Evolutionary conservation across 2,888 invertebrate species (phyloP), one percentile per base, ranked within the genome.

Genomic region (Dolichomitus sp.): DNA sequence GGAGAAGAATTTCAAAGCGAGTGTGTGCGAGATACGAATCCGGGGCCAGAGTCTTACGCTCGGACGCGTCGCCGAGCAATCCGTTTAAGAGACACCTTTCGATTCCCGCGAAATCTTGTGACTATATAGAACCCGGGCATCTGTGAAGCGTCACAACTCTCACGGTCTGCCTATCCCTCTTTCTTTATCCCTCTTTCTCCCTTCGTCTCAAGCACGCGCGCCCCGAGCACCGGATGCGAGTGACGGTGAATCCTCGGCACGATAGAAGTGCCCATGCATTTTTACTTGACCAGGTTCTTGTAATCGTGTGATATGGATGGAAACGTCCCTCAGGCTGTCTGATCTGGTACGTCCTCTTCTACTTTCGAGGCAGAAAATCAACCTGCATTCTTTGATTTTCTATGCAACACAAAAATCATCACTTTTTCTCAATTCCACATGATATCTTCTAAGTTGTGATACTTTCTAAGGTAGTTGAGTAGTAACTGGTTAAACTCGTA

Each of bases 1-100:
- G 68, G 59, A 73, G 80, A 73, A 83, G 76, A 83, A 77, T 80
- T 80, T 83, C 59, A 50, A 65, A 77, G 68, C 42, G 19, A 57
- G 61, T 61, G 33, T 57, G 57, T 37, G 57, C 45, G 45, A 54
- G 57, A 52, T 59, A 65, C 63, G 69, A 40, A 17, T 17, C 17
- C 30, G 14, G 50, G 42, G 69, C 27, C 54, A 66, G 61, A 66
- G 61, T 42, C 72, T 82, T 82, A 86, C 82, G 84, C 82, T 81
- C 73, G 84, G 85, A 85, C 83, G 86, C 84, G 68, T 82, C 85
- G 75, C 77, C 75, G 84, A 85, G 84, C 84, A 87, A 90, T 88
- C 84, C 86, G 83, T 88, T 87, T 85, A 85, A 85, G 81, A 78
- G 84, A 80, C 78, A 81, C 72, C 81, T 83, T 84, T 86, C 83